Evolutionary conservation across 2,113 vertebrate species (phyloP), one percentile per base, ranked within the genome.

Genomic region (Sapayoa aenigma): DNA sequence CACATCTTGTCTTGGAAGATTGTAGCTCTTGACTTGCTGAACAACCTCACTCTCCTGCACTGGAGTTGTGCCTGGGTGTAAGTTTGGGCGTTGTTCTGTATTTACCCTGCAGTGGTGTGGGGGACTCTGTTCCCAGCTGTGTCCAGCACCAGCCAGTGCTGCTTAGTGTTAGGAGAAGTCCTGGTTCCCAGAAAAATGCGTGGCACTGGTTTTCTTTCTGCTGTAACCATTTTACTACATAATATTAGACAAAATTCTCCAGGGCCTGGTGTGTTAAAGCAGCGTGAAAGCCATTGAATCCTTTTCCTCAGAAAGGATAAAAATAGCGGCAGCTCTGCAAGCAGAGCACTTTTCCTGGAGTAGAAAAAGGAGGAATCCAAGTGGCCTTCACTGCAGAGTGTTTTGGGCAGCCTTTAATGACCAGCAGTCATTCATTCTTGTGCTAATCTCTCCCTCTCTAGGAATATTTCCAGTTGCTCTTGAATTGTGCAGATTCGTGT

Each of bases 401-500:
- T 56, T 95, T 90, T 78, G 46, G 66, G 46, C 56, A 72, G 73
- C 9, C 4, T 75, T 89, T 81, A 93, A 78, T 89, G 83, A 60
- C 63, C 94, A 86, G 44, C 55, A 87, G n/a, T 67, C 28, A 7
- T 83, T 71, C 28, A 8, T 83, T 95, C 67, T 63, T 78, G 73
- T 93, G 90, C 68, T 96, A 53, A 86, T 75, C 72, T 80, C 25
- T 84, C 90, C 50, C 56, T 92, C 72, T 47, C 73, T 55, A 93
- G 83, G 86, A 95, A 65, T 50, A 83, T 81, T 94, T 95, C 87
- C 76, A 76, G 42, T 63, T 50, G n/a, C 39, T 93, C 55, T 24
- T 56, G 52, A 88, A 20, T 84, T 60, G 42, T 4, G 2, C 44
- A 82, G 44, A 84, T 95, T 73, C 8, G 3, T 95, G 96, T 92